A percentile compares a stretch with the other conserved stretches of the same genome.
phyloP scores from a whole-genome alignment of 1,140 invertebrate genomes.

The Conopomorpha cramerella region DNA sequence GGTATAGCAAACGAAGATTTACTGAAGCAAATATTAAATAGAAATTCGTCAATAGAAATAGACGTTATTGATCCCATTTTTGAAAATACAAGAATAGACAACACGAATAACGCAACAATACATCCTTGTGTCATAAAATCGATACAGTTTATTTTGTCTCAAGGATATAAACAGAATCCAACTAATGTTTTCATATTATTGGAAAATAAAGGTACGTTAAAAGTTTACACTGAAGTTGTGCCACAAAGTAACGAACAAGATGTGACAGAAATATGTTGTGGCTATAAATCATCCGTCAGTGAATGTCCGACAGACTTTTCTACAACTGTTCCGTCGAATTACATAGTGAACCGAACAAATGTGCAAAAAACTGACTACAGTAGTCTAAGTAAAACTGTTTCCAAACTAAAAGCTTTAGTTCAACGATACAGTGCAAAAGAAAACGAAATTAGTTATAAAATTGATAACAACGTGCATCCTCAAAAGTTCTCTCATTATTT shows the following conservation, averaged over 20 bases:
- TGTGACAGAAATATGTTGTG: conserved; percentile 24
- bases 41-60: conserved; percentile 20
- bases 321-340: too few relatives aligned
- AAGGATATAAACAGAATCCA: conserved; percentile 18
- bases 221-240: conserved; percentile 28
- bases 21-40: conserved; percentile 15
- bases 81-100: conserved; percentile 10
- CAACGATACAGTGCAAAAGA: too few relatives aligned
- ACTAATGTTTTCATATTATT: conserved; percentile 26
- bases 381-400: too few relatives aligned
- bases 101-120: conserved; percentile 2
- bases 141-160: conserved; percentile 21
- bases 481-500: too few relatives aligned
- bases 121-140: conserved; percentile 29
- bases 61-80: conserved; percentile 26
- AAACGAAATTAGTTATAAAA: too few relatives aligned
- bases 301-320: too few relatives aligned
- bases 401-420: too few relatives aligned
- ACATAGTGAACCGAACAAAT: too few relatives aligned
- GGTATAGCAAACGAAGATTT: conserved; percentile 10
- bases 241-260: conserved; percentile 14
- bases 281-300: conserved; percentile 6
- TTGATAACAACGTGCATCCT: too few relatives aligned
- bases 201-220: conserved; percentile 19
- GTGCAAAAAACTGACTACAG: too few relatives aligned